Percentiles rank a stretch among this genome's conserved stretches.
These are phyloP conservation scores for Istiophorus platypterus DNA, from an alignment of 2,113 vertebrate species.

Conservation along the genomic window DNA sequence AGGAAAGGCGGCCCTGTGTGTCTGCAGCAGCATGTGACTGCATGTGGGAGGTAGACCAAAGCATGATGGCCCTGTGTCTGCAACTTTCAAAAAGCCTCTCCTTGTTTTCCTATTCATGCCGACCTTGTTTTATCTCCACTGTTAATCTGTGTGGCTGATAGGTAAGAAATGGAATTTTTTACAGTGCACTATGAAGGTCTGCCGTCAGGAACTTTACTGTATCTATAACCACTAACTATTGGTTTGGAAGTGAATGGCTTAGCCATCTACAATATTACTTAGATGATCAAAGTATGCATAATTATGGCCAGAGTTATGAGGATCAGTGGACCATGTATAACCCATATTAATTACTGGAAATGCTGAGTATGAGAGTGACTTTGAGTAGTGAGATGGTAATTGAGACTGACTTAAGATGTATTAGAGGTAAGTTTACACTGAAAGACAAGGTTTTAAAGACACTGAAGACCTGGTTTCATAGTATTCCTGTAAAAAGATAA, in stretches of 20 bases:
- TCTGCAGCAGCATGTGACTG: conserved; percentile 62
- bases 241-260: neutral
- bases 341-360: conserved; percentile 22
- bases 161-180: neutral
- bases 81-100: neutral
- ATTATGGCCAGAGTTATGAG: neutral
- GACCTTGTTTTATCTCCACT: no score
- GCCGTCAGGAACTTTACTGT: neutral
- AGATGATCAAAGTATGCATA: neutral
- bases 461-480: neutral
- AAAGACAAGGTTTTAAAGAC: neutral
- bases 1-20: conserved; percentile 5
- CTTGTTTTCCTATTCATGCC: neutral
- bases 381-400: no score
- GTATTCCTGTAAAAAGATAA: neutral
- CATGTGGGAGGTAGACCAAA: conserved; percentile 57
- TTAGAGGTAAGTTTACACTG: neutral
- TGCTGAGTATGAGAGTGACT: neutral
- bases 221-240: neutral
- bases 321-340: neutral
- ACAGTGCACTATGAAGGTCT: neutral
- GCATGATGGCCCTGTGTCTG: conserved; percentile 3
- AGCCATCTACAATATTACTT: neutral
- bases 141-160: neutral
- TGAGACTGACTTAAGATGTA: neutral